Evolutionary conservation across 1,140 invertebrate genomes (phyloP).

Genomic region (Helicorthomorpha holstii): DNA sequence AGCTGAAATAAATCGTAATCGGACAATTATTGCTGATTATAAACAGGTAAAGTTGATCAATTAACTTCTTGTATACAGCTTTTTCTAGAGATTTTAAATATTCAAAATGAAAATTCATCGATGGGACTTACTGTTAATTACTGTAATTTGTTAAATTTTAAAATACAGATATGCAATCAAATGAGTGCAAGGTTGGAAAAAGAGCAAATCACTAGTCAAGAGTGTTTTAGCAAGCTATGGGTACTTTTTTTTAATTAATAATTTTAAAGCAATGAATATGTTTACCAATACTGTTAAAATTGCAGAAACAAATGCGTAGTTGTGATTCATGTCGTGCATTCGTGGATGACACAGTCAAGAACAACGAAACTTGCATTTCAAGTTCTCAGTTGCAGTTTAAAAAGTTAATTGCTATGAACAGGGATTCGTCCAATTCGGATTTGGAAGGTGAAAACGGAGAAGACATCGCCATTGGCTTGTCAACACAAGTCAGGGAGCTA

Average conservation of each 20-base stretch:
- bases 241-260: constrained; percentile 11
- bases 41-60: constrained; percentile 40
- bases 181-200: constrained; percentile 52
- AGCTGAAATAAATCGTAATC: constrained; percentile 47
- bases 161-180: constrained; percentile 56
- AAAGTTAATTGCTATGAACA: too few species aligned
- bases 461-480: constrained; percentile 13
- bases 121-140: not conserved
- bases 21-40: constrained; percentile 72
- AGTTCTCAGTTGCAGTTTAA: too few species aligned
- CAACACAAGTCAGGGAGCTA: constrained; percentile 57
- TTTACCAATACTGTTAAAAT: not conserved
- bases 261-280: not conserved
- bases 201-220: constrained; percentile 38
- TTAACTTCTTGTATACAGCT: not conserved
- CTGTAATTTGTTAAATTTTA: not conserved
- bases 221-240: not conserved
- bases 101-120: not conserved
- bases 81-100: not conserved
- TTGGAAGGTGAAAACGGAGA: constrained; percentile 13
- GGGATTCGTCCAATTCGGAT: too few species aligned
- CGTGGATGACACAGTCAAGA: not conserved
- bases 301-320: not conserved
- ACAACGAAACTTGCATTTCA: too few species aligned
- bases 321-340: not conserved